Evolutionary conservation across 2,113 vertebrate species (phyloP), one percentile per base, ranked within the genome.

Genomic region (Cinclus mexicanus): DNA sequence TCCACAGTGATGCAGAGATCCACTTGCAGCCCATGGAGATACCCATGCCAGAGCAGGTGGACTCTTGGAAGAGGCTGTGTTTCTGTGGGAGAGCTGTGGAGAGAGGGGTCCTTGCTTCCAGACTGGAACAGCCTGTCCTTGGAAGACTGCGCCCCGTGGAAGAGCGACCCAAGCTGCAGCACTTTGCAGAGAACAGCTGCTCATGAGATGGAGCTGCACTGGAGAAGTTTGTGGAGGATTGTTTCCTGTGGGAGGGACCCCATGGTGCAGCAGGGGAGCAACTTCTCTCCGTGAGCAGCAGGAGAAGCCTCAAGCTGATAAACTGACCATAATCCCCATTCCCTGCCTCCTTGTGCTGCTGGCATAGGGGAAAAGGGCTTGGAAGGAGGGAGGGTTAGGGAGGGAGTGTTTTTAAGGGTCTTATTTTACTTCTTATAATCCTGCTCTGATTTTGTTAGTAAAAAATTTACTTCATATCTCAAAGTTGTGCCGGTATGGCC

Each of bases 21-120:
- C 41, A 39, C 14, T 28, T 57, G 64, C 18, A 39, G 19, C 3
- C 42, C 29, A 1, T 41, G n/a, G 19, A 74, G 10, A 2, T 41
- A 14, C 12, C 23, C 29, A 20, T 7, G 10, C 12, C 0, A 0
- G n/a, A n/a, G 23, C 0, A 0, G n/a, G 14, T 12, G 14, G n/a
- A 39, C 26, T 22, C 17, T 22, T 64, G 59, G 18, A 46, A 14
- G 39, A n/a, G 23, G 10, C 49, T 84, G 41, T 6, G 2, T 2
- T 41, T 41, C 69, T n/a, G 19, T 28, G 23, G 65, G 31, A 50
- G 18, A 55, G 23, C 18, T 1, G 0, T 56, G 60, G 10, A 65
- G 15, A 41, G 50, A 20, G 15, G 23, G 2, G 9, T 31, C 14
- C 9, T 46, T 74, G 11, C 29, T 55, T 35, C 47, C 18, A 28